These are phyloP conservation scores for Pseudomugil gertrudae DNA, from an alignment of 2,797 vertebrate species.

Conservation along the genomic window DNA sequence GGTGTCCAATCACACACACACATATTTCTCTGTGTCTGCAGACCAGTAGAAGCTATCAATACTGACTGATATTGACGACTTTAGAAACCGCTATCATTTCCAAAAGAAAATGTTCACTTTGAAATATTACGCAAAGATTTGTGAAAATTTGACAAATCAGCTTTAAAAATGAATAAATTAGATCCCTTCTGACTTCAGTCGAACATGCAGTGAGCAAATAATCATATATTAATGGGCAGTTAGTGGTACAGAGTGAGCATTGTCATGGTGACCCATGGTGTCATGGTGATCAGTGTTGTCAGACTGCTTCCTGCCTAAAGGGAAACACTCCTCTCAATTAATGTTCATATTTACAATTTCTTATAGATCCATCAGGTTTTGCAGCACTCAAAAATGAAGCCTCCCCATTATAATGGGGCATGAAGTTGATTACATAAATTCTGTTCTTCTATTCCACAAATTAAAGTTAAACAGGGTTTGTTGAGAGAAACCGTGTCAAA, in stretches of 20 bases:
- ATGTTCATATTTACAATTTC: not conserved
- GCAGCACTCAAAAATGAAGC: not conserved
- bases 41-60: not conserved
- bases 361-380: not conserved
- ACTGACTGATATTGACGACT: not conserved
- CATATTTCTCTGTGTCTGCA: not conserved
- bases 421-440: no score
- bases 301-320: no score
- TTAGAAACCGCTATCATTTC: not conserved
- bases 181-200: not conserved
- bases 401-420: not conserved
- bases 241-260: not conserved
- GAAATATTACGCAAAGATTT: no score
- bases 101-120: not conserved
- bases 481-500: no score
- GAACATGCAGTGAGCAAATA: no score
- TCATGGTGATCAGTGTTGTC: no score
- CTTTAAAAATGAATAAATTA: not conserved
- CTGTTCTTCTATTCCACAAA: no score
- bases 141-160: no score
- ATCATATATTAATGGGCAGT: no score
- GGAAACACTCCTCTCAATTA: no score
- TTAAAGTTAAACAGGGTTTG: no score
- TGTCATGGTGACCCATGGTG: not conserved
- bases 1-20: conserved; percentile 5